Evolutionary conservation across 2,888 invertebrate species (phyloP).

Genomic region (Hermaeophaga mercurialis): DNA sequence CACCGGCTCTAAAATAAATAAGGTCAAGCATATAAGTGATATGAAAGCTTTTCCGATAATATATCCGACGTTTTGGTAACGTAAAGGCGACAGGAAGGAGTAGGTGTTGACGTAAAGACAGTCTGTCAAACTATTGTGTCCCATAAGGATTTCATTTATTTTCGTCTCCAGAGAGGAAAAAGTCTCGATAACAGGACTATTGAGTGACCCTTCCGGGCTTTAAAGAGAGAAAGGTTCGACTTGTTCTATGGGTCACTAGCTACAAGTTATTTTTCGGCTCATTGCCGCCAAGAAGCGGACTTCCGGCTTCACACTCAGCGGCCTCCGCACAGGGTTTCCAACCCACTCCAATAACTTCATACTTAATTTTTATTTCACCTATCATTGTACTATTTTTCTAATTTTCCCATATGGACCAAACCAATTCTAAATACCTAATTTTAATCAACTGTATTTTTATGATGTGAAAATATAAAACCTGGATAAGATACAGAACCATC

Average conservation of each 20-base stretch:
- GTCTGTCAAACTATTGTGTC: constrained; percentile 47
- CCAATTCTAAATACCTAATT: too few relatives aligned
- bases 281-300: constrained; percentile 25
- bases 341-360: too few relatives aligned
- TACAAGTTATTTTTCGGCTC: constrained; percentile 44
- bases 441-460: too few relatives aligned
- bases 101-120: constrained; percentile 41
- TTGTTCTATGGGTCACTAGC: constrained; percentile 42
- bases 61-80: constrained; percentile 35
- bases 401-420: too few relatives aligned
- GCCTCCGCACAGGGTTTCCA: too few relatives aligned
- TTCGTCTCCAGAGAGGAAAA: constrained; percentile 42
- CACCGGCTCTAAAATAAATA: constrained; percentile 31
- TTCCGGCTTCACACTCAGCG: too few relatives aligned
- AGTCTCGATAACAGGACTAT: constrained; percentile 47
- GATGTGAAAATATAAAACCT: too few relatives aligned
- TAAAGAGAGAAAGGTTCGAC: constrained; percentile 39
- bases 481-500: too few relatives aligned
- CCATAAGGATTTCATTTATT: constrained; percentile 50
- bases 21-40: constrained; percentile 32
- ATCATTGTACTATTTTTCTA: too few relatives aligned
- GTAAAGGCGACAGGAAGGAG: constrained; percentile 33
- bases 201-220: constrained; percentile 44
- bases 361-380: too few relatives aligned
- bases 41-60: constrained; percentile 30